Conservation (phyloP, 2,797 vertebrate species). For the Mormyrus hasselquistii region DNA sequence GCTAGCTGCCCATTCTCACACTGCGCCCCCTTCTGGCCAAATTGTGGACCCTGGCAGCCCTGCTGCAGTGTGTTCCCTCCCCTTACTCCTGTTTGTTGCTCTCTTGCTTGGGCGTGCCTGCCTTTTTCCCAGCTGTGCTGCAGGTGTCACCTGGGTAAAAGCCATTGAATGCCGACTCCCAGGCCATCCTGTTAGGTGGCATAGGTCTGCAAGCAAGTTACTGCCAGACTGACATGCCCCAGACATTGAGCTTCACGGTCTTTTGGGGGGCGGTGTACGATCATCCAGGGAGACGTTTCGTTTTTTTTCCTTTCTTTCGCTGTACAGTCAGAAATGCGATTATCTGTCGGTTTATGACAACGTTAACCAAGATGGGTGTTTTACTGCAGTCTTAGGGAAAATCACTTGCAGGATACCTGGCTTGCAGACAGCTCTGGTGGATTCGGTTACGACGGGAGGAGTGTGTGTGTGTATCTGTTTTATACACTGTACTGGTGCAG, state of each 20-base stretch:
- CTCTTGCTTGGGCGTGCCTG: neutral
- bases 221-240: neutral
- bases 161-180: neutral
- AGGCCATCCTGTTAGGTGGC: neutral
- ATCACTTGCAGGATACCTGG: neutral
- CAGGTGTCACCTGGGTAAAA: neutral
- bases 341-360: neutral
- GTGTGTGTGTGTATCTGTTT: neutral
- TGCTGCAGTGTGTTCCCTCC: neutral
- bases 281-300: neutral
- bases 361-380: neutral
- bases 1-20: neutral
- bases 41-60: neutral
- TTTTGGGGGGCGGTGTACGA: neutral
- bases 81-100: too few relatives aligned
- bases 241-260: neutral
- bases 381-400: neutral
- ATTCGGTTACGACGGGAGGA: neutral
- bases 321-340: neutral
- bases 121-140: neutral
- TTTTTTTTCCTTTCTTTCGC: neutral
- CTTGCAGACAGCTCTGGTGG: neutral
- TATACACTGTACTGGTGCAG: slow-evolving; percentile 33
- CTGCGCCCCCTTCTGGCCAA: neutral
- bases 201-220: neutral